Evolutionary conservation across 2,888 invertebrate genomes (phyloP).

Genomic region (Acleris emargana): DNA sequence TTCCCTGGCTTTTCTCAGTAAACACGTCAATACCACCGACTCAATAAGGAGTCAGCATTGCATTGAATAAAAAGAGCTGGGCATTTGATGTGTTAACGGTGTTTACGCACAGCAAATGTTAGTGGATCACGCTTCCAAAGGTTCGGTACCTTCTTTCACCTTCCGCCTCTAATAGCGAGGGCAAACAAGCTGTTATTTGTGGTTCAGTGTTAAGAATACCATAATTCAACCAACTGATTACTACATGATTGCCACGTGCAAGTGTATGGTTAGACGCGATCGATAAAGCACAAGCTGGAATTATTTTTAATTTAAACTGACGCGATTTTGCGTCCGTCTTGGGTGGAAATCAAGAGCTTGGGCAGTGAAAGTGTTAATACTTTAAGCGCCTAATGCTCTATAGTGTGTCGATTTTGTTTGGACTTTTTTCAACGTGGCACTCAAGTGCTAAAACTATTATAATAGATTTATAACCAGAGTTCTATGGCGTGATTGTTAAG

Average conservation of each 20-base stretch:
- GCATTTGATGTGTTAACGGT: not conserved
- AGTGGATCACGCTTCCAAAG: constrained; percentile 30
- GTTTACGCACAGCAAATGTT: constrained; percentile 33
- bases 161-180: constrained; percentile 52
- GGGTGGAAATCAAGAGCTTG: no score
- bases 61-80: no score
- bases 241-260: constrained; percentile 57
- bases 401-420: no score
- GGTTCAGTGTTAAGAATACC: constrained; percentile 57
- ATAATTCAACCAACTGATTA: constrained; percentile 55
- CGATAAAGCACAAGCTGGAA: constrained; percentile 27
- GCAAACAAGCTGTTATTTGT: constrained; percentile 64
- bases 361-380: no score
- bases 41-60: no score
- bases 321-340: no score
- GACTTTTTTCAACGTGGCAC: no score
- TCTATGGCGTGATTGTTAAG: not conserved
- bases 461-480: constrained; percentile 4
- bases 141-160: constrained; percentile 33
- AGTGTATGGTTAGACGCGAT: constrained; percentile 31
- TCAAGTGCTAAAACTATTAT: not conserved
- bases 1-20: constrained; percentile 32
- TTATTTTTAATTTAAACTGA: constrained; percentile 7
- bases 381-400: no score
- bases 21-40: no score